Conservation (phyloP, 2,888 invertebrate species). For the Drosophila tanythrix region DNA sequence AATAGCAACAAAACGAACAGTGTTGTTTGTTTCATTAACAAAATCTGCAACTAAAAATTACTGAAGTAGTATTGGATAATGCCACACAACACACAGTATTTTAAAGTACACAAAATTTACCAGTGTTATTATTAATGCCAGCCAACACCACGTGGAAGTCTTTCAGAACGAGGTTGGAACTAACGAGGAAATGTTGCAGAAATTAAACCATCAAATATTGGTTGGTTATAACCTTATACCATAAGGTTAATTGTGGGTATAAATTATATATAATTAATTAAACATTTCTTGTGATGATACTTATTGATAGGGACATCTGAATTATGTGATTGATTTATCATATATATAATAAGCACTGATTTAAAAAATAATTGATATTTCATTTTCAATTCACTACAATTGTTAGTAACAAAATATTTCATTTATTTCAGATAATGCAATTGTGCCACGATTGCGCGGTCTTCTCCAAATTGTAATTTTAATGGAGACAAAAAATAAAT, state of each 20-base stretch:
- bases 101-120: conserved; percentile 5
- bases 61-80: conserved; percentile 10
- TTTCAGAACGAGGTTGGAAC: background rate
- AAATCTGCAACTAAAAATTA: conserved; percentile 21
- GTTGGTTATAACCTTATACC: background rate
- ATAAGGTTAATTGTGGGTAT: background rate
- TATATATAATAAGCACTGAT: conserved; percentile 33
- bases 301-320: conserved; percentile 63
- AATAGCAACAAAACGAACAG: conserved; percentile 39
- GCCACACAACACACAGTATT: background rate
- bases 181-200: background rate
- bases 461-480: too few relatives aligned
- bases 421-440: background rate
- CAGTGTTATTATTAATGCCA: background rate
- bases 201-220: background rate
- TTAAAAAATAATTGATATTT: background rate
- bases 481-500: too few relatives aligned
- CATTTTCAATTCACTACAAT: background rate
- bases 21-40: conserved; percentile 18
- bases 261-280: background rate
- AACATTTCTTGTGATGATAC: conserved; percentile 44
- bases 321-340: conserved; percentile 55
- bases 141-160: conserved; percentile 32
- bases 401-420: background rate
- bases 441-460: too few relatives aligned